Base-by-base conservation (phyloP, 2,888 invertebrate genomes). In the Tachystola acroxantha region DNA sequence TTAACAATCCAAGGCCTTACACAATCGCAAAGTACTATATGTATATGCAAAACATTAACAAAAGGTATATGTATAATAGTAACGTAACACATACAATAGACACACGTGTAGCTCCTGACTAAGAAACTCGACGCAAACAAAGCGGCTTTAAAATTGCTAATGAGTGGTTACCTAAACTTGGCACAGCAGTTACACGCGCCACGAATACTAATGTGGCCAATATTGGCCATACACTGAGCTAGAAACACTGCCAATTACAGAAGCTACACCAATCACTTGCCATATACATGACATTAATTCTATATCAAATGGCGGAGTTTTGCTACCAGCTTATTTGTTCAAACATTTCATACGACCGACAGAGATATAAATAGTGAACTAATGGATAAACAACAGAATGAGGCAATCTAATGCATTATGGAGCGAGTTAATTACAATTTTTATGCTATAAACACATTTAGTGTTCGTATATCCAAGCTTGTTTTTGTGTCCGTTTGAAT, bases 61-160 rank as follows among this genome's bases (percentile, higher is more conserved):
- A 24, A 2, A 26, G 24, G n/a, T 24, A 24, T 24, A 24, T 10
- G 9, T 27, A 22, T 12, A 32, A 13, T 14, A 10, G 25, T 31
- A 38, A 22, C 11, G 22, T 39, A 22, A 32, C 22, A 65, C 63
- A 67, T 62, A 62, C 56, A 57, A 34, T 44, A 36, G 39, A 62
- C 64, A 64, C 59, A 62, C 64, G 61, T 53, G 47, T 30, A 24
- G 7, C 37, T 38, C 39, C 40, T 42, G 31, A 40, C 39, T 52
- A 45, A 50, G 48, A 48, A 50, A 57, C 45, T 47, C 51, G 49
- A 66, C 61, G 63, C 62, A 72, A 74, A 80, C 76, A 79, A 72
- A 73, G 65, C 63, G 45, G 47, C 46, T 62, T 75, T 79, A 76
- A 73, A 80, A 80, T 78, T 80, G 72, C 72, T 71, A 81, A 81